Evolutionary conservation across 2,113 vertebrate species (phyloP), one percentile per base, ranked within the genome.

Genomic region (Macquaria australasica): DNA sequence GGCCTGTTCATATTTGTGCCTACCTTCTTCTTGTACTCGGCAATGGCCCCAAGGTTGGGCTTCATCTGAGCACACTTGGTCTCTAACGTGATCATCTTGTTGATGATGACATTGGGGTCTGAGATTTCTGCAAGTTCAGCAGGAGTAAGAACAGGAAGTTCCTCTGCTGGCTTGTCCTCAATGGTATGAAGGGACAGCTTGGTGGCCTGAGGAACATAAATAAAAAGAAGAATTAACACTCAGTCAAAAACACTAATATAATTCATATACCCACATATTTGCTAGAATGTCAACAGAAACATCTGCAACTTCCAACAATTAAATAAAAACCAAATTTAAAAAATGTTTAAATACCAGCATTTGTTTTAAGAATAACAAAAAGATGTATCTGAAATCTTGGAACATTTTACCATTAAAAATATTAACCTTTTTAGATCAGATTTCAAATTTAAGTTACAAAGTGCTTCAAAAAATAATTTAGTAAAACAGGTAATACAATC

Each of bases 21-120:
- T 88, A 99, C 98, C 97, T 99, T 99, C 83, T 96, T 97, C 93
- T 96, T 96, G 85, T 97, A 99, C 25, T 98, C 97, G 0, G 94
- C 95, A 20, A 99, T 98, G 59, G 98, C 96, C 0, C 96, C 94
- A 1, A 99, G 96, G 92, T 99, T 99, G 86, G 98, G 98, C 63
- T 97, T 98, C 87, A 98, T 96, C 87, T 97, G 95, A 8, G 96
- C 89, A 37, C 95, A 96, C 77, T 96, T 96, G 0, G 97, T 96
- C 95, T 99, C 99, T 58, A 99, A 85, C 23, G 97, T 95, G 58
- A 96, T 96, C 55, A 99, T 97, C 48, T 97, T 95, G 63, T 97
- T 98, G 68, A 95, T 96, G 70, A 99, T 94, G 73, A 87, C 28
- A 12, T 96, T 94, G 10, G 97, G 96, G 59, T 96, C 94, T 10